Evolutionary conservation across 2,888 invertebrate genomes (phyloP), one percentile per base, ranked within the genome.

Genomic region (Apomyelois bistriatella): DNA sequence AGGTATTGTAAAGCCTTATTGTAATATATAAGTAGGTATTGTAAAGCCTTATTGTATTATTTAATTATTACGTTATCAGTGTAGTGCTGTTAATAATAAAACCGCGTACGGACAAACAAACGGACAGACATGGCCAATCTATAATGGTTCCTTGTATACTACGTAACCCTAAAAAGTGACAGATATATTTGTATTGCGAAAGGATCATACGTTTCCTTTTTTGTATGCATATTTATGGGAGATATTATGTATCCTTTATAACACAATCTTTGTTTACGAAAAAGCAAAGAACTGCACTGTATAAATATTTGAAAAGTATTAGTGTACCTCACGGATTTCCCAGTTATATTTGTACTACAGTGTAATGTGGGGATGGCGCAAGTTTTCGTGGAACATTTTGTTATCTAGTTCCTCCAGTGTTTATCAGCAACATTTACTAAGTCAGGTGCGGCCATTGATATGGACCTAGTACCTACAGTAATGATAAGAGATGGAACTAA

Each of bases 371-470:
- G 59, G 58, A 46, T 52, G 42, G 13, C 49, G 53, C 48, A 53
- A 47, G 46, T 53, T 54, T 68, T 69, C 58, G 52, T 57, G 57
- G 65, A 65, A 68, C 61, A 55, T 55, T n/a, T 17, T 7, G 12
- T 54, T 41, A 48, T 54, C 52, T 55, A 60, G 65, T 70, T 68
- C 68, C 51, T 54, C 6, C 46, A 54, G 55, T 15, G 55, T 51
- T 65, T 74, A 74, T 72, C 74, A 59, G 52, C 38, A 51, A 52
- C 40, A 50, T 54, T 55, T 53, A 58, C 53, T 53, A 59, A 64
- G 58, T 62, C 68, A 72, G 72, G 74, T 68, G 68, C 56, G 70
- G 67, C 63, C 55, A 41, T 41, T 43, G 35, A 42, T 42, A 52
- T 10, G 52, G 51, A 17, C 10, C 10, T 38, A 48, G 48, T 48